phyloP scores from a whole-genome alignment of 2,797 vertebrate species.

The Lithobates sylvaticus region DNA sequence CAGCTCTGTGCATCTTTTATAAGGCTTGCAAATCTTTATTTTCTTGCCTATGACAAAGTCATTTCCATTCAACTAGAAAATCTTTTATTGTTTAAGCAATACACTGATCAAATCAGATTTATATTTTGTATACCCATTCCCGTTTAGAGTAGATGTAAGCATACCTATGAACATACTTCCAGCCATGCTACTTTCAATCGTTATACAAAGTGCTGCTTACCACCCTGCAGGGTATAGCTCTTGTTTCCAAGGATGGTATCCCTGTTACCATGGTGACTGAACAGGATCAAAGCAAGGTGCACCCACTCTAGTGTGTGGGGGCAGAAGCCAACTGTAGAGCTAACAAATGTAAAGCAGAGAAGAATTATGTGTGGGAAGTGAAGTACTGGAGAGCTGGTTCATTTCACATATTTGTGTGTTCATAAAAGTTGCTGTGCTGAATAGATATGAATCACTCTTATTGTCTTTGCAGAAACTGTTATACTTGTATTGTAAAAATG shows the following conservation, averaged over 20 bases:
- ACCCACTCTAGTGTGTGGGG: conserved; percentile 58
- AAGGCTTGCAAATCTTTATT: too few species aligned
- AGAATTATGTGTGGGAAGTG: conserved; percentile 55
- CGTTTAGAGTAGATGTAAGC: not conserved
- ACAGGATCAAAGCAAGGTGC: conserved; percentile 56
- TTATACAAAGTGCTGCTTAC: conserved; percentile 31
- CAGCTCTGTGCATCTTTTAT: too few species aligned
- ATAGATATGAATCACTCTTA: conserved; percentile 53
- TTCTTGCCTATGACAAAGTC: too few species aligned
- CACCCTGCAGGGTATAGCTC: conserved; percentile 48
- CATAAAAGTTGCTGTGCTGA: conserved; percentile 43
- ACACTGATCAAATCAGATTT: not conserved
- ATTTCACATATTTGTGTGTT: conserved; percentile 55
- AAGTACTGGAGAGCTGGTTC: conserved; percentile 48
- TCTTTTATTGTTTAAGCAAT: too few species aligned
- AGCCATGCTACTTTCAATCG: conserved; percentile 38
- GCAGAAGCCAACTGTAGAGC: conserved; percentile 58
- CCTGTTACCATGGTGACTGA: conserved; percentile 49
- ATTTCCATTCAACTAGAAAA: too few species aligned
- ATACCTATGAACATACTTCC: conserved; percentile 11
- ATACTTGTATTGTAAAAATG: conserved; percentile 12
- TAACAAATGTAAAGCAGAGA: conserved; percentile 40
- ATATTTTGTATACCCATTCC: not conserved
- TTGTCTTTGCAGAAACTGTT: conserved; percentile 34
- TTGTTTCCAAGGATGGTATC: conserved; percentile 53